Percentiles rank a stretch among this genome's conserved stretches.
Evolutionary conservation across 2,888 invertebrate genomes (phyloP).

Genomic region (Halocaridina rubra): DNA sequence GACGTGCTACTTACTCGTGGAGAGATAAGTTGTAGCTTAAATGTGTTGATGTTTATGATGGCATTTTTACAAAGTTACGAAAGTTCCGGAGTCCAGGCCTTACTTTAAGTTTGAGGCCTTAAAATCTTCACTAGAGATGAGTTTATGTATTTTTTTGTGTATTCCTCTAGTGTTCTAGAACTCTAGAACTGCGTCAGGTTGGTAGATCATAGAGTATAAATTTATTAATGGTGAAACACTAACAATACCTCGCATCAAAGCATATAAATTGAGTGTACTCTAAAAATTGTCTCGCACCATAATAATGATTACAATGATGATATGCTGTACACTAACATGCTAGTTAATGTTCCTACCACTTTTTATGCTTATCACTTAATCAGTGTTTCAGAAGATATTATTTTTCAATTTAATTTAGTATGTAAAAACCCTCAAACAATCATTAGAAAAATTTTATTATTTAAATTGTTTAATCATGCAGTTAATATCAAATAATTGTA

Average conservation of each 20-base stretch:
- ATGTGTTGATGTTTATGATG: conserved; percentile 60
- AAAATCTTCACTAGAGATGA: conserved; percentile 56
- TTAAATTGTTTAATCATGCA: conserved; percentile 37
- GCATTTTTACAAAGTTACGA: conserved; percentile 61
- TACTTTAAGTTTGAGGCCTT: conserved; percentile 55
- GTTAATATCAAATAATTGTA: conserved; percentile 52
- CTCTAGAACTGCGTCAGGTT: conserved; percentile 54
- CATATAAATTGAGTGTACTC: conserved; percentile 55
- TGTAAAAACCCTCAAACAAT: conserved; percentile 48
- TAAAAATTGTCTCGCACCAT: conserved; percentile 15
- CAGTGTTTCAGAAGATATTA: conserved; percentile 56
- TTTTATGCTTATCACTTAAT: conserved; percentile 59
- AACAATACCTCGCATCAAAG: conserved; percentile 60
- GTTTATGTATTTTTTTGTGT: conserved; percentile 59
- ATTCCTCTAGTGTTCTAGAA: conserved; percentile 36
- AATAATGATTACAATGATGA: conserved; percentile 29
- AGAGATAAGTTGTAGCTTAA: conserved; percentile 55
- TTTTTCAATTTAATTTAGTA: conserved; percentile 48
- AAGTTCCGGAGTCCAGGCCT: conserved; percentile 59
- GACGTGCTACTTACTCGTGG: conserved; percentile 31
- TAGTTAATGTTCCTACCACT: conserved; percentile 61
- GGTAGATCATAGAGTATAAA: conserved; percentile 59
- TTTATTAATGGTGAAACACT: conserved; percentile 60
- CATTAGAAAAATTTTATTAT: conserved; percentile 46
- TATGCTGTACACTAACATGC: conserved; percentile 55